phyloP scores from a whole-genome alignment of 2,888 invertebrate species.

The Parnassius glacialis region DNA sequence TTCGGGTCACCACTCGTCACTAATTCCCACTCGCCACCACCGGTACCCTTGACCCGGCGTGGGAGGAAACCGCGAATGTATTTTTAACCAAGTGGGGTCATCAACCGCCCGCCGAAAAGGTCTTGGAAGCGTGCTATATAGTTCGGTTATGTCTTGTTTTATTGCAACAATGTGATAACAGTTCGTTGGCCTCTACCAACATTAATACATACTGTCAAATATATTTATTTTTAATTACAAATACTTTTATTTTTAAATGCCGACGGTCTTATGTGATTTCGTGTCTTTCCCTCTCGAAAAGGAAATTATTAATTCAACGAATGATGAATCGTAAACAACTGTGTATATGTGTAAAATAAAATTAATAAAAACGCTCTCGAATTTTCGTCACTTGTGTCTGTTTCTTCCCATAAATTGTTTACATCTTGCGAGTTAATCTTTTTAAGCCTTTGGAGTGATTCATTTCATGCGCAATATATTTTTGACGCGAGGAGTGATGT shows the following conservation, averaged over 20 bases:
- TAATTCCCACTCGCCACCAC: slow-evolving; percentile 23
- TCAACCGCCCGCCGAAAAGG: slow-evolving; percentile 48
- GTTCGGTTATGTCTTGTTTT: slow-evolving; percentile 20
- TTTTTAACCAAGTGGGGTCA: slow-evolving; percentile 64
- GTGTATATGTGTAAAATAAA: not conserved
- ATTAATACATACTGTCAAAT: slow-evolving; percentile 5
- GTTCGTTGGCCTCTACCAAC: slow-evolving; percentile 25
- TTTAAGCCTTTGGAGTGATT: slow-evolving; percentile 46
- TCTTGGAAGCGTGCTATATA: slow-evolving; percentile 31
- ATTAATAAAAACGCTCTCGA: slow-evolving; percentile 33
- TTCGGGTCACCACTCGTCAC: not conserved
- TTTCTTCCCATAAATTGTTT: slow-evolving; percentile 37
- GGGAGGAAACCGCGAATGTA: slow-evolving; percentile 57
- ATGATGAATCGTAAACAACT: not conserved
- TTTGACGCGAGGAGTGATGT: not conserved
- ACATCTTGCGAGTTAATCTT: slow-evolving; percentile 44
- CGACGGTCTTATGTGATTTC: slow-evolving; percentile 21
- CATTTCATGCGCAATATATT: not conserved
- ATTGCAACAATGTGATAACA: slow-evolving; percentile 30
- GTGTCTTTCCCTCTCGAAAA: slow-evolving; percentile 12
- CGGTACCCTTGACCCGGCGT: slow-evolving; percentile 64
- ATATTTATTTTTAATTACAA: slow-evolving; percentile 7
- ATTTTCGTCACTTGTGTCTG: slow-evolving; percentile 42
- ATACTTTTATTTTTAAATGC: not conserved
- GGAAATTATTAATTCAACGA: slow-evolving; percentile 13